Percentiles rank a stretch among this genome's conserved stretches.
These are phyloP conservation scores for Glyphotaelius pellucidus DNA, from an alignment of 2,888 invertebrate species.

Conservation along the genomic window DNA sequence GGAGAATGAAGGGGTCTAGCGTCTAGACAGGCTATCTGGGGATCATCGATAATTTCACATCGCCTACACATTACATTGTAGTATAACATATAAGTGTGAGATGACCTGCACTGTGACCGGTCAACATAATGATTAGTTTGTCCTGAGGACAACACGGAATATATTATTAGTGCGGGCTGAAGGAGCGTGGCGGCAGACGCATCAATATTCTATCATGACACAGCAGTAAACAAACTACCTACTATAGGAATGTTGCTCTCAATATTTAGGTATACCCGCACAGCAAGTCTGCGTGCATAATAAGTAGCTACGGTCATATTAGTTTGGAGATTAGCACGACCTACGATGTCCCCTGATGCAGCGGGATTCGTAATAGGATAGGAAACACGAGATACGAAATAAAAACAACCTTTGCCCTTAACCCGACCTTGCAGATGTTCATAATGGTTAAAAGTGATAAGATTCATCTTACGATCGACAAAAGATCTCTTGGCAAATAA, in stretches of 20 bases:
- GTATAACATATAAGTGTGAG: neutral
- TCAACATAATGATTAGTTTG: constrained; percentile 49
- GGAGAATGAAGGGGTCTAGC: neutral
- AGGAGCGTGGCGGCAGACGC: neutral
- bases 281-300: neutral
- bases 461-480: neutral
- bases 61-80: neutral
- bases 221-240: neutral
- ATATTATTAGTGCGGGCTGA: neutral
- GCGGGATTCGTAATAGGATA: neutral
- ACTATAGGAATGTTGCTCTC: constrained; percentile 11
- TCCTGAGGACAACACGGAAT: constrained; percentile 65
- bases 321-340: neutral
- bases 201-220: constrained; percentile 2
- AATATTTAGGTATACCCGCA: constrained; percentile 13
- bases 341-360: constrained; percentile 2
- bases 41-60: constrained; percentile 48
- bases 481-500: neutral
- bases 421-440: neutral
- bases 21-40: neutral
- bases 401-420: neutral
- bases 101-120: constrained; percentile 16
- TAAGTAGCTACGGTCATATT: neutral
- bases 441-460: neutral
- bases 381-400: neutral